These are phyloP conservation scores for Diaprepes abbreviatus DNA, from an alignment of 2,888 invertebrate genomes.

Conservation along the genomic window DNA sequence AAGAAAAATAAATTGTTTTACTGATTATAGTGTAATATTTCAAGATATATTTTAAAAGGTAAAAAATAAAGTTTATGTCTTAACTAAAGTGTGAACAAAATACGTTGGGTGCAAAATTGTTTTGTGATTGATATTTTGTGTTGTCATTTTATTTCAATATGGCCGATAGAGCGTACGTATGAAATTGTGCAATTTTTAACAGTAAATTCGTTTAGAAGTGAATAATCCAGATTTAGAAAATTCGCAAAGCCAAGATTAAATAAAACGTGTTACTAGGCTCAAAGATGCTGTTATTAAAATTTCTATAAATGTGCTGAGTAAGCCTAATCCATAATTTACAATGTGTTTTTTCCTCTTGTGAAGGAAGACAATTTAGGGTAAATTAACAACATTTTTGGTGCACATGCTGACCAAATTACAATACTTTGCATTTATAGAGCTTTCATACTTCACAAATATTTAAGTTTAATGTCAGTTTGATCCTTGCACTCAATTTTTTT, in stretches of 20 bases:
- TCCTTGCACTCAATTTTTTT: constrained; percentile 9
- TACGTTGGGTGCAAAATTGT: constrained; percentile 20
- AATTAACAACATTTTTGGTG: background rate
- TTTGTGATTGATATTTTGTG: constrained; percentile 54
- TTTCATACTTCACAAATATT: background rate
- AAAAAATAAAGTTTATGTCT: background rate
- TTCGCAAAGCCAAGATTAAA: background rate
- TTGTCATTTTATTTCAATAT: constrained; percentile 61
- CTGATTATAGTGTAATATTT: background rate
- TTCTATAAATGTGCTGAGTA: constrained; percentile 30
- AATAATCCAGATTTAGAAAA: background rate
- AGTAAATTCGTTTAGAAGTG: constrained; percentile 11
- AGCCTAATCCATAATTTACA: constrained; percentile 13
- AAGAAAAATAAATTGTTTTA: constrained; percentile 5
- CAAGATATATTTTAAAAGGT: constrained; percentile 11
- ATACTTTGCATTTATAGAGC: background rate
- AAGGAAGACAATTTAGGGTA: background rate
- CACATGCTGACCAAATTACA: background rate
- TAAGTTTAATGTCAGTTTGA: background rate
- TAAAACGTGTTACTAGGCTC: background rate
- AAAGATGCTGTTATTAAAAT: background rate
- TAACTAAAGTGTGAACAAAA: background rate
- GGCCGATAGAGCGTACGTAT: constrained; percentile 59
- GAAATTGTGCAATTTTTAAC: constrained; percentile 53
- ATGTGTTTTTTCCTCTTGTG: constrained; percentile 17